phyloP scores from a whole-genome alignment of 2,888 invertebrate genomes.

The Cephus nigrinus region DNA sequence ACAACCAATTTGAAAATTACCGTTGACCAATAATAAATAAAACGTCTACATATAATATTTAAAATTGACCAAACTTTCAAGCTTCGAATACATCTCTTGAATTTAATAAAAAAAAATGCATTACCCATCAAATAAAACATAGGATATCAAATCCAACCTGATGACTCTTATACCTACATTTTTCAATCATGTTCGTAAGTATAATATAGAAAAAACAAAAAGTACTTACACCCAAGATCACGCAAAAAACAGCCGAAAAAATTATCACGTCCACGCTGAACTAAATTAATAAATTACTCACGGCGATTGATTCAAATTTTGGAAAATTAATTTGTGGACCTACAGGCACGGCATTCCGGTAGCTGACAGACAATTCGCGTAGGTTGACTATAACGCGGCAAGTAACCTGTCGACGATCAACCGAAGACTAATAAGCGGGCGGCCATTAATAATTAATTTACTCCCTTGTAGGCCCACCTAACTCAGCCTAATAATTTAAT shows the following conservation, averaged over 20 bases:
- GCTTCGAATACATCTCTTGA: neutral
- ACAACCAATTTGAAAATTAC: neutral
- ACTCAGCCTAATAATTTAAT: constrained; percentile 41
- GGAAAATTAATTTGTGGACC: neutral
- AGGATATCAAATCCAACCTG: neutral
- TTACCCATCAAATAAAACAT: neutral
- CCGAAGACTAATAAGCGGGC: neutral
- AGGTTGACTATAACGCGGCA: neutral
- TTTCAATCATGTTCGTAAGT: neutral
- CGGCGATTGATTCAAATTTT: neutral
- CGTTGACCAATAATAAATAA: neutral
- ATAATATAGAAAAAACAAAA: neutral
- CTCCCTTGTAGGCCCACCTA: constrained; percentile 23
- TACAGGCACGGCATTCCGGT: neutral
- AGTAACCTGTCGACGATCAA: neutral
- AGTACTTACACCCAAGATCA: neutral
- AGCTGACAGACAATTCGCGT: neutral
- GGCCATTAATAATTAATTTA: constrained; percentile 42
- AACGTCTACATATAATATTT: neutral
- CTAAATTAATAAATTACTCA: neutral
- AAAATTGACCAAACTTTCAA: neutral
- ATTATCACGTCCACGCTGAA: neutral
- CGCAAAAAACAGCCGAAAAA: neutral
- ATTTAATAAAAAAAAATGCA: neutral
- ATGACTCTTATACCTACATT: neutral